Evolutionary conservation across 2,113 vertebrate species (phyloP), one percentile per base, ranked within the genome.

Genomic region (Gymnogyps californianus): DNA sequence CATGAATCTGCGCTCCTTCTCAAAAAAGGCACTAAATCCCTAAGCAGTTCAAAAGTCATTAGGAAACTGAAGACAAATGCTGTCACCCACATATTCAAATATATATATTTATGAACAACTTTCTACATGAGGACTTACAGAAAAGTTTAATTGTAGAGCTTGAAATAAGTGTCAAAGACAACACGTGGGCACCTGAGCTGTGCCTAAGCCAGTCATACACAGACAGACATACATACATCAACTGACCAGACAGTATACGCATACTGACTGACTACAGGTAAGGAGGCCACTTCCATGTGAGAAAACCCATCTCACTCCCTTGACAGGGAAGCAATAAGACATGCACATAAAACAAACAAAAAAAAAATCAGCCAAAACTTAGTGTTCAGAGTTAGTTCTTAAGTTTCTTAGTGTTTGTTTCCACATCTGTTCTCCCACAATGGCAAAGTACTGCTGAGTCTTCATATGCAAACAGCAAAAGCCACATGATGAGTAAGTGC

Each of bases 1-100:
- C 13, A 17, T 24, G 8, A 64, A 51, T 55, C 83, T 75, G 40
- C 61, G 79, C 69, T 40, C 51, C 84, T 46, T 49, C 83, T 78
- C 52, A 21, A 70, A 81, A 93, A 98, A 98, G 98, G 98, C 97
- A 98, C 97, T 90, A 97, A 95, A 86, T 94, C 89, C 52, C 20
- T 74, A 96, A 84, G 64, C 89, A 85, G 77, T 94, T 64, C 86
- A 70, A 54, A 91, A 84, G 26, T 90, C 62, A 94, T 71, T 42
- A 96, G 49, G 91, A 96, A 94, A 78, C 47, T 31, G 26, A 77
- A 64, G 24, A 47, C 61, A 66, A 55, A 77, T 19, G 52, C 59
- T 80, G 26, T 16, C 32, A 59, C 29, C 62, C 1, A 6, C 38
- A 26, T 70, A 89, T 36, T 77, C 67, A 88, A 76, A 89, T n/a